These are phyloP conservation scores for Actenoides hombroni DNA, from an alignment of 2,113 vertebrate genomes.

Conservation along the genomic window DNA sequence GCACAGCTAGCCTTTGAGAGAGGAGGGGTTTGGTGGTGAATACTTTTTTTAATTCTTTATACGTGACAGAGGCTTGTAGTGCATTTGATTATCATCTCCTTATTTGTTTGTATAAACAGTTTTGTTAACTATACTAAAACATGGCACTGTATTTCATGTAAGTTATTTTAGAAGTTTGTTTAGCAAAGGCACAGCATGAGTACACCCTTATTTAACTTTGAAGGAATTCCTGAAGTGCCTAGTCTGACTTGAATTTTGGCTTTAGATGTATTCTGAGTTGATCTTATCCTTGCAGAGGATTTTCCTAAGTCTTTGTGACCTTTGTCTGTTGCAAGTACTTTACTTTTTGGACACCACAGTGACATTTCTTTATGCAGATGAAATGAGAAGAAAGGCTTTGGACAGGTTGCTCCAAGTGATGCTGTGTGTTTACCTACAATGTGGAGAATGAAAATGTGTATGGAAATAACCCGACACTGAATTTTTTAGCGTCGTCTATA, in stretches of 20 bases:
- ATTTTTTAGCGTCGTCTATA: neutral
- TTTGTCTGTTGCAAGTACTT: neutral
- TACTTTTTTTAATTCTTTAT: neutral
- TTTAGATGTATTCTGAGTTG: neutral
- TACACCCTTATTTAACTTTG: neutral
- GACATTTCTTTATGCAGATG: neutral
- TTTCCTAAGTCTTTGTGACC: neutral
- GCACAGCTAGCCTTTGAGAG: neutral
- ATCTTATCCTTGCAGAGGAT: neutral
- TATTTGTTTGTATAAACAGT: neutral
- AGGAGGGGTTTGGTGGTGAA: neutral
- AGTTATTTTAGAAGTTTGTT: neutral
- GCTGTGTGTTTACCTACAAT: neutral
- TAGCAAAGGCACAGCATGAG: neutral
- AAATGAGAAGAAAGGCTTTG: neutral
- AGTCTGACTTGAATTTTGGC: neutral
- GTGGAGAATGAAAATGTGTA: neutral
- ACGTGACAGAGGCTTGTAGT: neutral
- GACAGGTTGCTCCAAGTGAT: neutral
- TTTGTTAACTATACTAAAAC: neutral
- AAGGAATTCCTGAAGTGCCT: neutral
- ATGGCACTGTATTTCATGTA: neutral
- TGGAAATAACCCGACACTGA: neutral
- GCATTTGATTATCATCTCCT: neutral
- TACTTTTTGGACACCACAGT: neutral